phyloP scores from a whole-genome alignment of 2,113 vertebrate species.

The Cromileptes altivelis region DNA sequence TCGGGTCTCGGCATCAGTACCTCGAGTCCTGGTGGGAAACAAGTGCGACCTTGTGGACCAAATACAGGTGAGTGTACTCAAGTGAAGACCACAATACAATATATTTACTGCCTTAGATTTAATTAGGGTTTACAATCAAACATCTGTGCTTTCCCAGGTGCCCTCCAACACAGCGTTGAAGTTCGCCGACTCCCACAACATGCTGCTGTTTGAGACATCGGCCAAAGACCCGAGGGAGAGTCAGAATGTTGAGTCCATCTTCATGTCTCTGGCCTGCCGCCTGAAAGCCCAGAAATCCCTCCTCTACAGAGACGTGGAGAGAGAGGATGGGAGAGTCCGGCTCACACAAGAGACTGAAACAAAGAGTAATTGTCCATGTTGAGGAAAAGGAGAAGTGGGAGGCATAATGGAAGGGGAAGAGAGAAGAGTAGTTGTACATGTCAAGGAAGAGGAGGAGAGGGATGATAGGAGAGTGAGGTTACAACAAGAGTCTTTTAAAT shows the following conservation, averaged over 20 bases:
- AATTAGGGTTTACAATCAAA: not conserved
- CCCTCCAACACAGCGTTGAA: constrained; percentile 94
- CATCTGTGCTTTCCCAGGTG: constrained; percentile 75
- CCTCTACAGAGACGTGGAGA: constrained; percentile 91
- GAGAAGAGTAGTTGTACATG: constrained; percentile 33
- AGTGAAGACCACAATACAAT: not conserved
- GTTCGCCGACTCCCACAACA: constrained; percentile 96
- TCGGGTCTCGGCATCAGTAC: constrained; percentile 91
- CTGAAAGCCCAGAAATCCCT: constrained; percentile 96
- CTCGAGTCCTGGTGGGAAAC: constrained; percentile 96
- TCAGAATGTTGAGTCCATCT: constrained; percentile 97
- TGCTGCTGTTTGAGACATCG: constrained; percentile 98
- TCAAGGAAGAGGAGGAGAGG: constrained; percentile 20
- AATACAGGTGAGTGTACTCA: constrained; percentile 85
- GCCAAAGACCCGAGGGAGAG: constrained; percentile 97
- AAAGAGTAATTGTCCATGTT: constrained; percentile 92
- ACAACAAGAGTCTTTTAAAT: constrained; percentile 26
- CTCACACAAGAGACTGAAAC: constrained; percentile 83
- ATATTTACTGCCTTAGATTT: not conserved
- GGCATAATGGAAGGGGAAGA: constrained; percentile 21
- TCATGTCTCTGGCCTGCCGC: constrained; percentile 97
- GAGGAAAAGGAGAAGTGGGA: constrained; percentile 70
- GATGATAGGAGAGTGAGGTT: constrained; percentile 10
- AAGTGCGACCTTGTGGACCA: constrained; percentile 97
- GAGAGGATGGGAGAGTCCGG: constrained; percentile 89